These are phyloP conservation scores for Huso huso DNA, from an alignment of 2,797 vertebrate genomes.

Conservation along the genomic window DNA sequence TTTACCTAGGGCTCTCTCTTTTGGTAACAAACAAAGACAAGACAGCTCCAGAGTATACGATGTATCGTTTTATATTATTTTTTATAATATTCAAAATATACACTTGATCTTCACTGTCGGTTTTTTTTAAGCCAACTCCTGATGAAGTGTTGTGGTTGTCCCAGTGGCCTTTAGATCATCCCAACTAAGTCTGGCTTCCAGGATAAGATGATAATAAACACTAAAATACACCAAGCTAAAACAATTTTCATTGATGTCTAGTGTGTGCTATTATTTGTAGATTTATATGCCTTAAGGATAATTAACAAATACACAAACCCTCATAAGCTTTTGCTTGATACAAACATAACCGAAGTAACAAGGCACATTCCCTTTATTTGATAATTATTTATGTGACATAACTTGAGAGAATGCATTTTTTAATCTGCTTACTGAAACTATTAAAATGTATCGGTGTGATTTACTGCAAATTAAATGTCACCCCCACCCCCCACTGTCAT, in stretches of 20 bases:
- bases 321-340: neutral
- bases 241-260: neutral
- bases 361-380: neutral
- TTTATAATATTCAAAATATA: too few species aligned
- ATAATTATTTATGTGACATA: neutral
- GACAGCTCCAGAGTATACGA: too few species aligned
- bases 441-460: conserved; percentile 38
- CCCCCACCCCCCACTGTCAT: conserved; percentile 51
- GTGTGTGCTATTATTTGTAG: conserved; percentile 1
- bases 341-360: neutral
- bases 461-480: conserved; percentile 68
- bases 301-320: neutral
- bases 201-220: conserved; percentile 3
- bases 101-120: too few species aligned
- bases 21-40: too few species aligned
- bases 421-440: neutral
- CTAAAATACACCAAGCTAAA: neutral
- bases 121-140: neutral
- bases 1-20: too few species aligned
- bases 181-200: neutral
- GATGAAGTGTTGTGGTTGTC: neutral
- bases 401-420: neutral
- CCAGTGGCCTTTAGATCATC: neutral
- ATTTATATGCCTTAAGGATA: neutral
- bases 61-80: too few species aligned